Percentiles rank a stretch among this genome's conserved stretches.
Conservation (phyloP, 2,888 invertebrate species). For the Dryococelus australis region DNA sequence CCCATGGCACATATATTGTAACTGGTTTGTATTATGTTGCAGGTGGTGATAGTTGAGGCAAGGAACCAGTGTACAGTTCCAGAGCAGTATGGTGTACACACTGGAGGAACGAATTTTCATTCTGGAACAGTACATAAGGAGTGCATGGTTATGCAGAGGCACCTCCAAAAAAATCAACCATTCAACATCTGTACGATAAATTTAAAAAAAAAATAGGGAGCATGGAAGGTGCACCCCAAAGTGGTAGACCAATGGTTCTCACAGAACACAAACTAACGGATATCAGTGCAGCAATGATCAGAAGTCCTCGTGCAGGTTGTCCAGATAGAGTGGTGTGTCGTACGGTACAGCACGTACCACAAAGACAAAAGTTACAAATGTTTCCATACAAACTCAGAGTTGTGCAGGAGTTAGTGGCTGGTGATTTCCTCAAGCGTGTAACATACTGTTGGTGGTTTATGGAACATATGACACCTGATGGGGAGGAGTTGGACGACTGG, state of each 20-base stretch:
- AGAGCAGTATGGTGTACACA: too few species aligned
- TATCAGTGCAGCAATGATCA: too few species aligned
- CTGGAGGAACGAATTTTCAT: too few species aligned
- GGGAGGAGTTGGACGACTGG: constrained; percentile 28
- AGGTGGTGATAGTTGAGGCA: too few species aligned
- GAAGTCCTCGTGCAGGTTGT: too few species aligned
- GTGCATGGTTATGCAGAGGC: not conserved
- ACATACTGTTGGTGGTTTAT: constrained; percentile 26
- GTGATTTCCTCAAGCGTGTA: too few species aligned
- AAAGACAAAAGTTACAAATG: not conserved
- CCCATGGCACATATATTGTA: not conserved
- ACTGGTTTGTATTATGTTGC: not conserved
- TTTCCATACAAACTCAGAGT: constrained; percentile 11
- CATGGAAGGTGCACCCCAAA: not conserved
- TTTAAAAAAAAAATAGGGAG: too few species aligned
- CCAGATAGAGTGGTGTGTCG: too few species aligned
- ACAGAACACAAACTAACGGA: not conserved
- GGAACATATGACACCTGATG: not conserved
- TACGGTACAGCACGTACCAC: too few species aligned
- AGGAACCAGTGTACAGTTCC: too few species aligned
- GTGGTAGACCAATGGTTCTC: constrained; percentile 1
- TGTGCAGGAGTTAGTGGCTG: too few species aligned
- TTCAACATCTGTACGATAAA: not conserved
- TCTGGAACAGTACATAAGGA: not conserved
- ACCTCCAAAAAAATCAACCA: constrained; percentile 28